Evolutionary conservation across 2,113 vertebrate genomes (phyloP), one percentile per base, ranked within the genome.

Genomic region (Pangasianodon hypophthalmus): DNA sequence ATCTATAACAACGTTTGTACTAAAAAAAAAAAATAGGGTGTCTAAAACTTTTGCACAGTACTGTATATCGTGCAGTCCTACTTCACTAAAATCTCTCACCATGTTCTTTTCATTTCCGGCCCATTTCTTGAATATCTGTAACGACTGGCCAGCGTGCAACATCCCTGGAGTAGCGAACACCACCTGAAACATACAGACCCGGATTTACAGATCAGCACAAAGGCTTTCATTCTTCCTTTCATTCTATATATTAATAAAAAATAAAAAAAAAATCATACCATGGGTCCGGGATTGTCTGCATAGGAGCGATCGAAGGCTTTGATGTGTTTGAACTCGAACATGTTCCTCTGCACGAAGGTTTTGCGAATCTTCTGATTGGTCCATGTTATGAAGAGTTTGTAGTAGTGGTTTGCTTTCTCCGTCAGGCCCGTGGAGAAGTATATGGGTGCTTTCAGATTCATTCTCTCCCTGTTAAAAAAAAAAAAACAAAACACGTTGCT

Each of bases 251-350:
- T 32, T n/a, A 71, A 37, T 37, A 37, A 71, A 71, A n/a, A n/a
- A n/a, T 6, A 62, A 62, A 62, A 26, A 62, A 67, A 41, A 26
- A 37, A 84, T 46, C 91, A 60, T 87, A 99, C 98, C 98, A 99
- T 99, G 0, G 98, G 98, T 4, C 98, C 98, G 0, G 98, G 98
- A 82, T 99, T 99, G 92, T 99, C 98, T 0, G 97, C 97, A 3
- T 98, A 99, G 0, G 98, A 96, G 50, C 98, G 95, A 90, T 99
- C 98, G 0, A 99, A 99, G 2, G 98, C 94, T 92, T 99, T 99
- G 93, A 99, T 99, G 94, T 99, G 98, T 87, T 99, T 99, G 94
- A 99, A 99, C 89, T 99, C 98, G 89, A 99, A 99, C 98, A 99
- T 99, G 95, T 99, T 99, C 92, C 98, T 97, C 93, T 99, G 98